Evolutionary conservation across 2,797 vertebrate species (phyloP), one percentile per base, ranked within the genome.

Genomic region (Petrocephalus schoutedeni): DNA sequence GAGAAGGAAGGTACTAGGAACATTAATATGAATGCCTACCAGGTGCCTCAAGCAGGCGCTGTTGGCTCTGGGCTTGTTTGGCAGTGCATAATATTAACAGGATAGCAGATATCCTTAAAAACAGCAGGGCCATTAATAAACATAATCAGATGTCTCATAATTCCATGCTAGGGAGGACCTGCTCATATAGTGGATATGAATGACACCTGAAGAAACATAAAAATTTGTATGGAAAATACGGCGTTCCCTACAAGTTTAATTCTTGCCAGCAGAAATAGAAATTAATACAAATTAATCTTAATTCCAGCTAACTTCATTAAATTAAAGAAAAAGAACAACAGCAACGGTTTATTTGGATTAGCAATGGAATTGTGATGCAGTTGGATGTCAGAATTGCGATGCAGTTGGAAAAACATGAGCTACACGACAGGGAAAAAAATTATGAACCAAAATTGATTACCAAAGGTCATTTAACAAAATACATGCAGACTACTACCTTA

Each of bases 121-220:
- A 91, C 88, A 92, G 92, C 92, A 92, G 88, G 91, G 91, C 95
- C 94, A 95, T 95, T 94, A 95, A 95, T 96, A 96, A 95, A 95
- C 95, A 96, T 96, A 56, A 90, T 95, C 95, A 95, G 94, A 95
- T 95, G 95, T 92, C 92, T 89, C 89, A 53, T 92, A 90, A 93
- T 92, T 91, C 91, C 32, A 90, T 89, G 84, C 89, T 92, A 90
- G 92, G 92, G 89, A 88, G 59, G 49, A 36, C 58, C 45, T 19
- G 59, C 14, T 53, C 23, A 53, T 59, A 57, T 23, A 54, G 28
- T 53, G 49, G 45, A 88, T 64, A 28, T 84, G 5, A 51, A 53
- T 1, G 41, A 41, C n/a, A 49, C 12, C 2, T 16, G 87, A 57
- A 83, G 77, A 10, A 80, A 19, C 36, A 10, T 49, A 80, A 49